Conservation (phyloP, 2,888 invertebrate genomes). For the Candidula unifasciata region DNA sequence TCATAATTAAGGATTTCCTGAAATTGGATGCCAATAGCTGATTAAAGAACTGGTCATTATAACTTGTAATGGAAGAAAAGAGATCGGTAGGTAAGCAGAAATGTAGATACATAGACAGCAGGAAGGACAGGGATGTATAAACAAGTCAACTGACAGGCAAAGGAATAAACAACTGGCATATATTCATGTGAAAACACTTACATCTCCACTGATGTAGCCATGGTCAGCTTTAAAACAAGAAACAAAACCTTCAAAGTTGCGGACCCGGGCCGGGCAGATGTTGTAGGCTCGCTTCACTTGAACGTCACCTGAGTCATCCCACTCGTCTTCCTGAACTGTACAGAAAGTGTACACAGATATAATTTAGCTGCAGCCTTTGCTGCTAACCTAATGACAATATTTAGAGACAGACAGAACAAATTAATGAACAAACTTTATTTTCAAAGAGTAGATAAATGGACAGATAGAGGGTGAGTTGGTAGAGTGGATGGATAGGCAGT, state of each 20-base stretch:
- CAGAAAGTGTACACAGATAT: not conserved
- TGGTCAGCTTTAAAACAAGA: conserved; percentile 63
- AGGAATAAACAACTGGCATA: not conserved
- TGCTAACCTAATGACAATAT: not conserved
- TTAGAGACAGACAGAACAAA: not conserved
- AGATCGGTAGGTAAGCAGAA: too few species aligned
- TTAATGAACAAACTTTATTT: not conserved
- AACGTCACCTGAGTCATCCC: not conserved
- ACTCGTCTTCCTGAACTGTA: conserved; percentile 33
- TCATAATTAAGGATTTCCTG: too few species aligned
- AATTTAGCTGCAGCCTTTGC: not conserved
- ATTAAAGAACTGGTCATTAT: too few species aligned
- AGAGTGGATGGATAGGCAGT: too few species aligned
- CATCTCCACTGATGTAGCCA: conserved; percentile 73
- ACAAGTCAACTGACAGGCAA: not conserved
- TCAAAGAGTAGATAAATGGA: too few species aligned
- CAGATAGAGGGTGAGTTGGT: too few species aligned
- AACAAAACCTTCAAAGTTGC: conserved; percentile 65
- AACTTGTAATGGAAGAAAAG: too few species aligned
- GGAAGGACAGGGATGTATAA: too few species aligned
- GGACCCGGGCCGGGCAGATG: conserved; percentile 61
- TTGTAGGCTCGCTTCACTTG: conserved; percentile 49
- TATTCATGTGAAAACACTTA: conserved; percentile 6
- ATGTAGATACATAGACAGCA: too few species aligned
- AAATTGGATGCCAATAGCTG: too few species aligned